phyloP scores from a whole-genome alignment of 1,140 invertebrate genomes.

The Calephelis virginiensis region DNA sequence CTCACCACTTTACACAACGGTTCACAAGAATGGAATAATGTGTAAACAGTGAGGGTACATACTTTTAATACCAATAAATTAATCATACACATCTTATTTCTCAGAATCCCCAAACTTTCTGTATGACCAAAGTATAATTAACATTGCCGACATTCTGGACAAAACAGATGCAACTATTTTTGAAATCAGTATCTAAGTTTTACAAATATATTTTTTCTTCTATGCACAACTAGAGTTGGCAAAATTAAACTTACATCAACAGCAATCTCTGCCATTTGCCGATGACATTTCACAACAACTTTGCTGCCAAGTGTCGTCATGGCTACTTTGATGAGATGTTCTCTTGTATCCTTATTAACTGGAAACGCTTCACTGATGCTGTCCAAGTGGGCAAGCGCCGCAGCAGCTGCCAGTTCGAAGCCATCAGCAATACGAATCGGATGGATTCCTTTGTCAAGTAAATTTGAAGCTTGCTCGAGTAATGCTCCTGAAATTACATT shows the following conservation, averaged over 20 bases:
- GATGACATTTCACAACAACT: slow-evolving; percentile 95
- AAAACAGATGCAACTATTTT: too few species aligned
- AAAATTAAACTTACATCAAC: slow-evolving; percentile 85
- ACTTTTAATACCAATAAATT: too few species aligned
- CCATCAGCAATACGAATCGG: slow-evolving; percentile 99
- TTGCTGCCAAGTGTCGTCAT: slow-evolving; percentile 99
- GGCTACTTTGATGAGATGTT: slow-evolving; percentile 95
- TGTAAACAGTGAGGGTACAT: too few species aligned
- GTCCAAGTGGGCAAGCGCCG: slow-evolving; percentile 92
- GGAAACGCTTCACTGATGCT: slow-evolving; percentile 94
- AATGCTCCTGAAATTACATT: slow-evolving; percentile 84
- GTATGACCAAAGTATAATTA: too few species aligned
- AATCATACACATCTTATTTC: too few species aligned
- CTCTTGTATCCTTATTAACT: slow-evolving; percentile 88
- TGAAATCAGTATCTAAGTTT: too few species aligned
- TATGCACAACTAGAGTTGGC: too few species aligned
- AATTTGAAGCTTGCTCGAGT: slow-evolving; percentile 94
- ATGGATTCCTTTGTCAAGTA: slow-evolving; percentile 98
- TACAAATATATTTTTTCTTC: too few species aligned
- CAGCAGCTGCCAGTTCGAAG: slow-evolving; percentile 97
- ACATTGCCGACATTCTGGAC: too few species aligned
- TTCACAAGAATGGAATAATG: too few species aligned
- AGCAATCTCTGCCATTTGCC: slow-evolving; percentile 99
- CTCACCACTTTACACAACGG: too few species aligned
- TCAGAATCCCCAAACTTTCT: too few species aligned